Base-by-base conservation (phyloP, 2,113 vertebrate genomes). In the Phoenicopterus ruber region DNA sequence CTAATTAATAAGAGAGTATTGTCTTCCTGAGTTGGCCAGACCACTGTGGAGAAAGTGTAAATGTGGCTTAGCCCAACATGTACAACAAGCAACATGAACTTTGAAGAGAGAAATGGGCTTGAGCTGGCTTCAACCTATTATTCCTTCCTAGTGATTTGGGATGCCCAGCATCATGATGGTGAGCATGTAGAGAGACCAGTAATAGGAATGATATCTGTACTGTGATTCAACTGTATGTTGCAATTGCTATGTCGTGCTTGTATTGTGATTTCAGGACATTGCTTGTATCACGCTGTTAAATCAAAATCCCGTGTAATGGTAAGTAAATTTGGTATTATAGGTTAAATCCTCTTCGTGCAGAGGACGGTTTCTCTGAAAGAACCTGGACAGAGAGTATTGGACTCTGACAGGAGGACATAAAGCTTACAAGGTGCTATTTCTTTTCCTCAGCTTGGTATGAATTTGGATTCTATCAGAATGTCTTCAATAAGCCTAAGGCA, bases 181-280 rank as follows among this genome's bases (percentile, higher is more conserved):
- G 22, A 86, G 28, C 2, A 9, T 17, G n/a, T 4, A 85, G 8
- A 70, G 11, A 74, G 4, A 42, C 14, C 0, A 1, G 16, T 32
- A 76, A 42, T 2, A 15, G 10, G 9, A 72, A 69, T 17, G 4
- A 31, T 19, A 44, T 42, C 57, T 83, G 6, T 32, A 38, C 3
- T 26, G 22, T 36, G 36, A 49, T 83, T 50, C 29, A 67, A 28
- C 7, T 84, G 6, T 6, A 31, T n/a, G 3, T 46, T 63, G 16
- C 32, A 71, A 74, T 15, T 38, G 17, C 52, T 86, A 6, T n/a
- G 29, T 36, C 2, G 1, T 32, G 10, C 21, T 50, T 82, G 19
- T 34, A 74, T 15, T 28, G 16, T 31, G 34, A 36, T 59, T 73
- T 86, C 49, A 52, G 21, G 21, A 36, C 6, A 28, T 9, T 66